Conservation (phyloP, 2,888 invertebrate species). For the Oscheius sp. region DNA sequence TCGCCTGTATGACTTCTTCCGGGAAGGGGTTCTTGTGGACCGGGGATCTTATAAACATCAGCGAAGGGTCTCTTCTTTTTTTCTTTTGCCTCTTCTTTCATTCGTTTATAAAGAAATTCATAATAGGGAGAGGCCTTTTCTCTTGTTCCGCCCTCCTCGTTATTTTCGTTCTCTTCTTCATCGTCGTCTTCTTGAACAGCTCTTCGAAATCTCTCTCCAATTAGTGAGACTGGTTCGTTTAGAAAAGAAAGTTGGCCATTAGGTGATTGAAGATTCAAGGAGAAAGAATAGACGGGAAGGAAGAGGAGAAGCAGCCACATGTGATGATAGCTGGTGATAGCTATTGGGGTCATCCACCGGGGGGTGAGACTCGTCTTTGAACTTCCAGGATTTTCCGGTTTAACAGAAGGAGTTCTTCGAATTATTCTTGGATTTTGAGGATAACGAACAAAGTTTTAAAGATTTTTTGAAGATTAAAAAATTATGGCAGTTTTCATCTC, state of each 20-base stretch:
- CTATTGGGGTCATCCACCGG: conserved; percentile 24
- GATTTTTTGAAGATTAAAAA: too few relatives aligned
- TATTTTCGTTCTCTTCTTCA: conserved; percentile 16
- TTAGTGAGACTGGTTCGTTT: not conserved
- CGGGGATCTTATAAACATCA: conserved; percentile 47
- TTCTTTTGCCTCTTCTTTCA: conserved; percentile 50
- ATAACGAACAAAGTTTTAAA: too few relatives aligned
- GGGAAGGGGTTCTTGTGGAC: conserved; percentile 60
- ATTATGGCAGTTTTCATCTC: too few relatives aligned
- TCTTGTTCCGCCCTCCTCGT: conserved; percentile 11
- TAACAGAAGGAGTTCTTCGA: too few relatives aligned
- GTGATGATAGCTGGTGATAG: conserved; percentile 8
- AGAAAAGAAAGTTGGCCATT: not conserved
- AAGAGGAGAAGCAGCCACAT: conserved; percentile 18
- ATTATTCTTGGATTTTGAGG: too few relatives aligned
- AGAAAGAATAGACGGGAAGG: conserved; percentile 11
- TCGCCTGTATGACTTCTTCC: conserved; percentile 57
- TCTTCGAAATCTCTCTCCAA: conserved; percentile 16
- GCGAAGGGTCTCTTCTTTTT: conserved; percentile 40
- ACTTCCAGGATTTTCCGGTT: not conserved
- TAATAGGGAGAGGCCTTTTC: conserved; percentile 7
- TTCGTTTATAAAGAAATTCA: conserved; percentile 42
- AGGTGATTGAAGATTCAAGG: too few relatives aligned
- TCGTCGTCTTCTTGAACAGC: not conserved
- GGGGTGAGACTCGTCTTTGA: too few relatives aligned